These are phyloP conservation scores for Cryptosula pallasiana DNA, from an alignment of 2,888 invertebrate genomes.

Conservation along the genomic window DNA sequence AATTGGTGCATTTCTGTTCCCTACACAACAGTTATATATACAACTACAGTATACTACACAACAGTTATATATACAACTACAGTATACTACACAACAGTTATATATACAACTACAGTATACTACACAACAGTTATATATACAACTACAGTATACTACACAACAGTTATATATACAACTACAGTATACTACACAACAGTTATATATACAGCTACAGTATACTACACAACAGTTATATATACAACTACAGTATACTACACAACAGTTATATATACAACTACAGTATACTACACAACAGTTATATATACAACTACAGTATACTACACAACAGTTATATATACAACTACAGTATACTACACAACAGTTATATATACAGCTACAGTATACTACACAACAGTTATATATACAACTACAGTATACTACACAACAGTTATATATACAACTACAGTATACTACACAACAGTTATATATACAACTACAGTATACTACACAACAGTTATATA, in stretches of 20 bases:
- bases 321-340: too few species aligned
- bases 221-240: slow-evolving; percentile 54
- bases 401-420: slow-evolving; percentile 69
- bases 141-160: too few species aligned
- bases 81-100: too few species aligned
- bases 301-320: not conserved
- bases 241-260: too few species aligned
- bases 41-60: slow-evolving; percentile 59
- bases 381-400: too few species aligned
- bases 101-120: slow-evolving; percentile 66
- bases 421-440: slow-evolving; percentile 44
- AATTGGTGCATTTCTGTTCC: slow-evolving; percentile 78
- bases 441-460: too few species aligned
- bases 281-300: slow-evolving; percentile 60
- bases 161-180: too few species aligned
- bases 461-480: too few species aligned
- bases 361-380: not conserved
- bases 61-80: not conserved
- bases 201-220: slow-evolving; percentile 49
- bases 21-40: slow-evolving; percentile 58
- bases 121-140: slow-evolving; percentile 57
- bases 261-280: too few species aligned
- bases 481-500: slow-evolving; percentile 60
- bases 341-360: slow-evolving; percentile 64
- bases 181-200: slow-evolving; percentile 60